phyloP scores from a whole-genome alignment of 2,797 vertebrate species.

The Psittacula echo region DNA sequence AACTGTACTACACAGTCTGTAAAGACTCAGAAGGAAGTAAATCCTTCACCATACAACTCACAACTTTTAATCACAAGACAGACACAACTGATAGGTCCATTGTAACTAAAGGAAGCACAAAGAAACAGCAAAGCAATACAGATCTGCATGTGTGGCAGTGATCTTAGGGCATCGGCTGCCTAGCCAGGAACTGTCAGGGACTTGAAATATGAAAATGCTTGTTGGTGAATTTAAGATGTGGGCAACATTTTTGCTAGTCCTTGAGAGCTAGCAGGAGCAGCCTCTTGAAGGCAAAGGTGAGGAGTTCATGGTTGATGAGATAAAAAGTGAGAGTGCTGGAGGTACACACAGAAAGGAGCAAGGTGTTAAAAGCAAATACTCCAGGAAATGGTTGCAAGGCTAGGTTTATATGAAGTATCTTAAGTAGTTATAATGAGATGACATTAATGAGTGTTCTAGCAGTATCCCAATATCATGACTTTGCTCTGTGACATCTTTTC shows the following conservation, averaged over 20 bases:
- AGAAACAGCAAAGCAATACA: neutral
- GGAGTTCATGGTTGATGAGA: conserved; percentile 38
- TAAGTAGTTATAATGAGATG: conserved; percentile 12
- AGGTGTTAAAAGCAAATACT: conserved; percentile 27
- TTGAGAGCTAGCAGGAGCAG: neutral
- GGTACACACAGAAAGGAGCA: neutral
- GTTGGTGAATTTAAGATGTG: neutral
- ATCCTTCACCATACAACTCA: neutral
- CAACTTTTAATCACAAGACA: neutral
- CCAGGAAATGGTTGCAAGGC: conserved; percentile 1
- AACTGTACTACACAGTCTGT: rapidly evolving
- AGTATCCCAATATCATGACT: neutral
- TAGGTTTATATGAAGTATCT: neutral
- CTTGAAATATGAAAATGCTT: neutral
- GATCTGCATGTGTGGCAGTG: neutral
- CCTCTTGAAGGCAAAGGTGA: conserved; percentile 14
- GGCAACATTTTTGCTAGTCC: neutral
- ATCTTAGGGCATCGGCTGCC: neutral
- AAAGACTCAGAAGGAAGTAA: neutral
- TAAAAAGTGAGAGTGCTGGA: conserved; percentile 11
- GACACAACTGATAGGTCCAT: neutral
- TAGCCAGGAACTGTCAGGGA: neutral
- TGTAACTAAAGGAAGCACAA: neutral
- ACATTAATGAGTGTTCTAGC: conserved; percentile 42
- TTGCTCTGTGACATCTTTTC: neutral